Percentiles rank a stretch among this genome's conserved stretches.
Conservation (phyloP, 2,888 invertebrate genomes). For the Argynnis bischoffii region DNA sequence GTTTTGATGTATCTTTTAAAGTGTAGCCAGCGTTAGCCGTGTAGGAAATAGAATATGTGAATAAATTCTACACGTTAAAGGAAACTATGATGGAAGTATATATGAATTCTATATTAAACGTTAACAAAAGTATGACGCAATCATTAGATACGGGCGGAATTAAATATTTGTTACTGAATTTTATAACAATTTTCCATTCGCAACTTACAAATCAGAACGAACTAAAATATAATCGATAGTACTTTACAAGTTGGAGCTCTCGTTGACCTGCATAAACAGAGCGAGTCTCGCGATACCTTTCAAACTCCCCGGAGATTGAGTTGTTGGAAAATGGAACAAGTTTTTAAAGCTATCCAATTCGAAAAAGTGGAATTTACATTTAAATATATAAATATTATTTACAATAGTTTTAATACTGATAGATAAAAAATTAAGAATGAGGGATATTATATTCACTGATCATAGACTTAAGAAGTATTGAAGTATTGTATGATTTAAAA, state of each 20-base stretch:
- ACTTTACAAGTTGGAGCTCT: slow-evolving; percentile 36
- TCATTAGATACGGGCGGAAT: not conserved
- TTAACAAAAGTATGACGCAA: not conserved
- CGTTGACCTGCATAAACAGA: slow-evolving; percentile 38
- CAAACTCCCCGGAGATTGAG: slow-evolving; percentile 35
- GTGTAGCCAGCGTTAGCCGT: too few relatives aligned
- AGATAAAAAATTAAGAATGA: not conserved
- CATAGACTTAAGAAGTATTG: not conserved
- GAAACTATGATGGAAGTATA: not conserved
- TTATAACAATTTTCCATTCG: slow-evolving; percentile 25
- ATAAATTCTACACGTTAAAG: not conserved
- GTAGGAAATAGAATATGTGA: not conserved
- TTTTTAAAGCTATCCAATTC: slow-evolving; percentile 36
- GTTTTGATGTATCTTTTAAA: too few relatives aligned
- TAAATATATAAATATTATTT: slow-evolving; percentile 24
- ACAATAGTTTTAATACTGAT: not conserved
- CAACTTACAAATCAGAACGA: slow-evolving; percentile 31
- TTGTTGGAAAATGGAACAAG: slow-evolving; percentile 34
- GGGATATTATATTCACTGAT: not conserved
- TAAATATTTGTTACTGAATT: slow-evolving; percentile 10
- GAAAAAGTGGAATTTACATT: slow-evolving; percentile 28
- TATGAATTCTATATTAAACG: slow-evolving; percentile 6
- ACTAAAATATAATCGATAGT: slow-evolving; percentile 36
- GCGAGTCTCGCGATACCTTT: slow-evolving; percentile 34
- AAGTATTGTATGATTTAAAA: not conserved